Base-by-base conservation (phyloP, 35 echinoderm and acorn worm genomes). In the Anneissia japonica region DNA sequence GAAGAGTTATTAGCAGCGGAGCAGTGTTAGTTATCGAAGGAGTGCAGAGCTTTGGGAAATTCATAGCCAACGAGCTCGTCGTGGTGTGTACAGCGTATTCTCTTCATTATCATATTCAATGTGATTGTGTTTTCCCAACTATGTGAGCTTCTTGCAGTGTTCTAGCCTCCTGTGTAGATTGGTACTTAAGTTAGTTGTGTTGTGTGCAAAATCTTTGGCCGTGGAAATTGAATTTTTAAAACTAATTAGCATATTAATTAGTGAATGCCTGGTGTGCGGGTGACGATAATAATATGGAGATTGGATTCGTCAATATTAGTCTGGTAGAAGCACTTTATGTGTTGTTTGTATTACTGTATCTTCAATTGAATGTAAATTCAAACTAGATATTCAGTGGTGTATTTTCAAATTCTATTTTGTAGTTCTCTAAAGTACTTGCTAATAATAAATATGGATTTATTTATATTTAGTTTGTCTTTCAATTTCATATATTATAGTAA, bases 191-290 rank as follows among this genome's bases (percentile, higher is more conserved):
- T 64, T 64, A 64, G 51, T 64, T 64, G 51, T 64, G 51, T 45
- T 45, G 40, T 64, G 51, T 64, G 51, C 21, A 26, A 64, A 64
- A 64, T 64, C 51, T 64, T 64, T 64, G 26, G 51, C 51, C 51
- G 51, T 64, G 51, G 51, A 64, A 64, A 64, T 64, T 64, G 51
- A 64, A 64, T 64, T 64, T 64, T 64, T 64, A 64, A 64, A 64
- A 64, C 51, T 64, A 9, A 64, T 64, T 64, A 64, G 51, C 51
- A 64, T 64, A 64, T 64, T 64, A 64, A 64, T 64, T 64, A 64
- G 51, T 64, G 26, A 64, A 64, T 23, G 51, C 51, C 19, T 64
- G 51, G 51, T 64, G 11, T 64, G 51, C 19, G 4, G 40, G 51
- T 3, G 7, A n/a, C n/a, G n/a, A n/a, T 12, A 64, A 23, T 6